These are phyloP conservation scores for Marronus borbonicus DNA, from an alignment of 2,888 invertebrate genomes.

Conservation along the genomic window DNA sequence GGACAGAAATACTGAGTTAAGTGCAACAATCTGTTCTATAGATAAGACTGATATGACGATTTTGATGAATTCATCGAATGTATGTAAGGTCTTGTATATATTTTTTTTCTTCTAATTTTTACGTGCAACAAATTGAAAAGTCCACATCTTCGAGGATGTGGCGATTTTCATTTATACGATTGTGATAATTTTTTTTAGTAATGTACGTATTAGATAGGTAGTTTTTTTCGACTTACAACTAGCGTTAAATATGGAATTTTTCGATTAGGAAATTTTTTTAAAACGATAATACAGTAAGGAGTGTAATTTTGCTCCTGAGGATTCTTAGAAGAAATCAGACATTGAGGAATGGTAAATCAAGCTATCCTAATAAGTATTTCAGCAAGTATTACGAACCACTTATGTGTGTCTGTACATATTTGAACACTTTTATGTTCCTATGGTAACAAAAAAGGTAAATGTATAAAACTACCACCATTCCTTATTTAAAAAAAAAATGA, in stretches of 20 bases:
- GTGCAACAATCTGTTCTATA: conserved; percentile 38
- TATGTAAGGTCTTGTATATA: not conserved
- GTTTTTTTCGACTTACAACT: not conserved
- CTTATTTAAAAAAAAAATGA: not conserved
- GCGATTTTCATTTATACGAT: conserved; percentile 24
- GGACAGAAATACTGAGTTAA: conserved; percentile 68
- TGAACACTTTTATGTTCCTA: conserved; percentile 17
- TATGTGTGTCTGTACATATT: not conserved
- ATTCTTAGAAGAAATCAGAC: too few relatives aligned
- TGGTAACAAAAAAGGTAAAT: too few relatives aligned
- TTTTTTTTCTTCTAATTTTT: not conserved
- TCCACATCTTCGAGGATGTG: not conserved
- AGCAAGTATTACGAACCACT: not conserved
- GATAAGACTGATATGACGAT: conserved; percentile 39
- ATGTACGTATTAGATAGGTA: not conserved
- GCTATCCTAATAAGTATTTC: not conserved
- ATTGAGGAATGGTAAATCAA: not conserved
- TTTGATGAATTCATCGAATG: conserved; percentile 9
- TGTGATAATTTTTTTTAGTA: conserved; percentile 35
- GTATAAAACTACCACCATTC: not conserved
- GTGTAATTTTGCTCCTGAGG: too few relatives aligned
- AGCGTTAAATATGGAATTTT: not conserved
- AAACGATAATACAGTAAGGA: too few relatives aligned
- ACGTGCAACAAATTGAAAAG: conserved; percentile 21
- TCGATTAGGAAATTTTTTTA: too few relatives aligned